A percentile compares a stretch with the other conserved stretches of the same genome.
Evolutionary conservation across 2,797 vertebrate species (phyloP).

Genomic region (Uromys caudimaculatus): DNA sequence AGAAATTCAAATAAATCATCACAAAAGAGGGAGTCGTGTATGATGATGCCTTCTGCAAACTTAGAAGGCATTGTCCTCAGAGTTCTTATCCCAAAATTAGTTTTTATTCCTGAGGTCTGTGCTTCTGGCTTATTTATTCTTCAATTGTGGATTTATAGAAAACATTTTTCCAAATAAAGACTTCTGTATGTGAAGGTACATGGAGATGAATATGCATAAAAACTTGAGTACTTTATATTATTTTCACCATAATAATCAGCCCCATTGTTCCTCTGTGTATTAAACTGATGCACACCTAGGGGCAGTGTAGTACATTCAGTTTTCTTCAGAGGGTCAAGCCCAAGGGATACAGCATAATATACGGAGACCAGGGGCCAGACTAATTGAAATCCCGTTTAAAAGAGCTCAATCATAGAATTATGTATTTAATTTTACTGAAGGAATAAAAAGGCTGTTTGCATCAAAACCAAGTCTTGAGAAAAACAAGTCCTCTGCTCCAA

Average conservation of each 20-base stretch:
- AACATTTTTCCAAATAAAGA: constrained; percentile 63
- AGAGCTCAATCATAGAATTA: constrained; percentile 64
- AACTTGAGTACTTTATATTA: constrained; percentile 24
- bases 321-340: constrained; percentile 39
- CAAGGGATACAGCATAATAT: constrained; percentile 47
- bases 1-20: constrained; percentile 67
- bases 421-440: constrained; percentile 66
- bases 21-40: constrained; percentile 55
- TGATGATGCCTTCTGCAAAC: constrained; percentile 57
- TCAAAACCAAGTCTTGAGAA: constrained; percentile 61
- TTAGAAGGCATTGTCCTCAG: constrained; percentile 49
- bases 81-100: constrained; percentile 60
- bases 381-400: constrained; percentile 68
- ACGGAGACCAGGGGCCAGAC: constrained; percentile 48
- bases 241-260: constrained; percentile 38
- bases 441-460: constrained; percentile 74
- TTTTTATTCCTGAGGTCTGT: constrained; percentile 42
- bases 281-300: background rate
- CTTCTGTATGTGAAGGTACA: constrained; percentile 61
- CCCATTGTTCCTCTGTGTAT: background rate
- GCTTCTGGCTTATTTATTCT: constrained; percentile 51
- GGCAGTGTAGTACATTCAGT: constrained; percentile 53
- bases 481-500: constrained; percentile 64
- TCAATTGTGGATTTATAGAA: constrained; percentile 43
- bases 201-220: constrained; percentile 57